Base-by-base conservation (phyloP, 2,797 vertebrate genomes). In the Clamator glandarius region DNA sequence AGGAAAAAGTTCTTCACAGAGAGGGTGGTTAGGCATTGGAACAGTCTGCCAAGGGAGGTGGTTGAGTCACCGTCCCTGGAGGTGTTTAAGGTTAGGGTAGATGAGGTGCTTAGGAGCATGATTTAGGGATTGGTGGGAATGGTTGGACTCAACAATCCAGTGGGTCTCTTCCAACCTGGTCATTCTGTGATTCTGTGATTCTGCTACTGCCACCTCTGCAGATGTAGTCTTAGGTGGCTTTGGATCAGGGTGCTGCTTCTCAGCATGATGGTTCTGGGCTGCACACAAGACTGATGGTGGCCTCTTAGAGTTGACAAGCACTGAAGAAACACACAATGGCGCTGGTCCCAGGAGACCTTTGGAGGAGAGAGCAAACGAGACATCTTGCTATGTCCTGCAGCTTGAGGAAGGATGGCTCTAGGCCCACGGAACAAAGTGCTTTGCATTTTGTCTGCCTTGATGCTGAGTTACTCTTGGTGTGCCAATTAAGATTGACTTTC, bases 341-440 rank as follows among this genome's bases (percentile, higher is more conserved):
- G 31, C 66, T 68, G 20, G 48, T 29, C 25, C 25, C 25, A 28
- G 13, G 7, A 9, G n/a, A 2, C 5, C 51, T 11, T 3, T 1
- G 4, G 29, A 48, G 18, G 9, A 23, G 3, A 25, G 9, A 57
- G n/a, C 0, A 2, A 63, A 42, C 18, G 11, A 15, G 28, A 62
- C 44, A 35, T 25, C 9, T 24, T 2, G 1, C 46, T 3, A 2
- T 3, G 5, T 63, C 20, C 35, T 41, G 26, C 33, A 48, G 17
- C n/a, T 63, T 0, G 46, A 57, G 46, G 33, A 28, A 52, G 54
- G 15, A 67, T 13, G 3, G 25, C 25, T 51, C 28, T 15, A 16
- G 17, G 10, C 0, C 0, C 2, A 39, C 14, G 15, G 9, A 36
- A n/a, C 16, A 52, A 35, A 2, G 8, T 1, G 1, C 36, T 52